A percentile compares a stretch with the other conserved stretches of the same genome.
Evolutionary conservation across 2,113 vertebrate genomes (phyloP).

Genomic region (Octodon degus): DNA sequence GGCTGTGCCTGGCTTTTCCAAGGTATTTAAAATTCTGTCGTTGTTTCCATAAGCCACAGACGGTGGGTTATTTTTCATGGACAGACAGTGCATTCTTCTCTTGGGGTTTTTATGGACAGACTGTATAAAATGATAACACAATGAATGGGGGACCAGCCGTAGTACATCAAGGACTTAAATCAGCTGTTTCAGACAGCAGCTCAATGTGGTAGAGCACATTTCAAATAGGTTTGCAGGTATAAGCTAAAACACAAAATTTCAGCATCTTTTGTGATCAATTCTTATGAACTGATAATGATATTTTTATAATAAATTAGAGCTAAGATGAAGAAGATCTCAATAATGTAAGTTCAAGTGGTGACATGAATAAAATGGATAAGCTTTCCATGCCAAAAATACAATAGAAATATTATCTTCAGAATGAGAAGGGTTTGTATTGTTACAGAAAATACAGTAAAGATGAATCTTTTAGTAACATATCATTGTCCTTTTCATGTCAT

Average conservation of each 20-base stretch:
- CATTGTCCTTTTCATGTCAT: background rate
- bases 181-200: slow-evolving; percentile 85
- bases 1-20: slow-evolving; percentile 69
- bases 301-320: slow-evolving; percentile 77
- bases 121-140: slow-evolving; percentile 86
- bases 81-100: slow-evolving; percentile 84
- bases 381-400: slow-evolving; percentile 68
- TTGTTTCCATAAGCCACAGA: slow-evolving; percentile 83
- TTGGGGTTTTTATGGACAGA: slow-evolving; percentile 84
- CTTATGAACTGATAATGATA: slow-evolving; percentile 62
- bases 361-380: slow-evolving; percentile 50
- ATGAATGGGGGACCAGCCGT: slow-evolving; percentile 82
- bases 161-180: slow-evolving; percentile 84
- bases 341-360: slow-evolving; percentile 47
- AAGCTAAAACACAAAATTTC: slow-evolving; percentile 73
- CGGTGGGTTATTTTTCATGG: slow-evolving; percentile 86
- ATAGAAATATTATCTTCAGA: slow-evolving; percentile 43
- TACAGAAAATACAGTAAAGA: background rate
- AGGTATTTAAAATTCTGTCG: slow-evolving; percentile 86
- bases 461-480: background rate
- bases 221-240: slow-evolving; percentile 81
- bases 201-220: slow-evolving; percentile 76
- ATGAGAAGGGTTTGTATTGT: background rate
- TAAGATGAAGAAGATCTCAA: slow-evolving; percentile 59
- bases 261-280: slow-evolving; percentile 72